phyloP scores from a whole-genome alignment of 2,113 vertebrate species.

The Vulpes ferrilata region DNA sequence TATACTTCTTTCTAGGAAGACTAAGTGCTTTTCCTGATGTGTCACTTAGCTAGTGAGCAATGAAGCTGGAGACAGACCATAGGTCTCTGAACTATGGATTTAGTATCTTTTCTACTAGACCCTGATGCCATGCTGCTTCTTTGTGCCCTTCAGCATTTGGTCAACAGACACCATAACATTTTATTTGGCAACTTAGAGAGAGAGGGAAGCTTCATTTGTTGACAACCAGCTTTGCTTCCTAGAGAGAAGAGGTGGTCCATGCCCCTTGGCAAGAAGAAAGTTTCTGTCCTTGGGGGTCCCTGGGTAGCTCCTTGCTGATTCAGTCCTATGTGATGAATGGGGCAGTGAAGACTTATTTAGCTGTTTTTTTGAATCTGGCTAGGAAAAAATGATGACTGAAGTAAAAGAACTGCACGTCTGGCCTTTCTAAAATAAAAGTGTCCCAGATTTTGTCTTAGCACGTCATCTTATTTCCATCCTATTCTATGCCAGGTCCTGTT shows the following conservation, averaged over 20 bases:
- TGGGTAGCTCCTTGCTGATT: neutral
- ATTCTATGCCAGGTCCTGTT: neutral
- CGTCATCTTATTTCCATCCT: neutral
- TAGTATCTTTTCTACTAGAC: neutral
- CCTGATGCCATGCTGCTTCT: neutral
- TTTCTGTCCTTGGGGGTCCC: neutral
- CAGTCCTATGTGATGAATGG: neutral
- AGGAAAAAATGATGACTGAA: constrained; percentile 32
- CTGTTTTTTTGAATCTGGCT: neutral
- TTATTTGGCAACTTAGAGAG: neutral
- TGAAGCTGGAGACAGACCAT: neutral
- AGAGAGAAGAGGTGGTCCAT: neutral
- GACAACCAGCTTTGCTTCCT: neutral
- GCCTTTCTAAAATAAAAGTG: neutral
- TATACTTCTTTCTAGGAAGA: neutral
- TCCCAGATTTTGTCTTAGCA: neutral
- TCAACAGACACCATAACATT: neutral
- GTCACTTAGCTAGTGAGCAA: neutral
- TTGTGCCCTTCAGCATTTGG: neutral
- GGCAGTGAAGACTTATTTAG: neutral
- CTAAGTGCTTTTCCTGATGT: neutral
- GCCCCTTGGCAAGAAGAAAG: neutral
- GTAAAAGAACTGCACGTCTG: neutral
- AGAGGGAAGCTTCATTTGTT: neutral
- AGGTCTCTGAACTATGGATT: neutral